Evolutionary conservation across 30 jellyfish, hydroid and myxozoan species (phyloP), one percentile per base, ranked within the genome.

Genomic region (Aurelia sp.): DNA sequence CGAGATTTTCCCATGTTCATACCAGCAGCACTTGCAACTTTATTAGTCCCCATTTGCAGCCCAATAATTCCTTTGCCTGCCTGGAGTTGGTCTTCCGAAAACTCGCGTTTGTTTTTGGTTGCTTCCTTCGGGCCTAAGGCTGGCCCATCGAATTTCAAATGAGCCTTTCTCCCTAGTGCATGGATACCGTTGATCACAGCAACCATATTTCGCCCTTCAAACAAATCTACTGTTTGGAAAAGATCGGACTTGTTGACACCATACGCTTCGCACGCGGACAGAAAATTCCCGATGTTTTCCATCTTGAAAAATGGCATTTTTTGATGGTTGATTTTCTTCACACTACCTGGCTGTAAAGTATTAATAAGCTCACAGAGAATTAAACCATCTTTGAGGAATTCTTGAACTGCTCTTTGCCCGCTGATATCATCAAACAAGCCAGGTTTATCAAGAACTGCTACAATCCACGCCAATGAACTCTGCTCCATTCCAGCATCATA

Each of bases 171-270:
- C 6, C 99, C 99, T 30, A 95, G 65, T 18, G 99, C 91, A 78
- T 69, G 88, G 37, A 95, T 88, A 41, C 97, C 96, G 10, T 64
- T 88, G 4, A 95, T 90, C n/a, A 90, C 99, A 30, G 96, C 97
- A 13, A 71, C 69, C 96, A 96, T 90, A 71, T 96, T 96, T 71
- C 74, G 64, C 40, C 81, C 89, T 55, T 96, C 99, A 68, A 75
- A 96, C 68, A 96, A 62, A 67, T 96, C 99, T 12, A 91, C 98
- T n/a, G 99, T 96, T 74, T 96, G 99, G 71, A 96, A 96, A 47
- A 79, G 65, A 78, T 96, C 99, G 30, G 77, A 41, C 51, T 70
- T 74, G 16, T 64, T 60, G 13, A 82, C 80, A 15, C 99, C 99
- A 48, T 82, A 86, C 37, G 53, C 52, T 18, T 74, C 89, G 71